phyloP scores from a whole-genome alignment of 2,888 invertebrate genomes.

The Iphiclides podalirius region DNA sequence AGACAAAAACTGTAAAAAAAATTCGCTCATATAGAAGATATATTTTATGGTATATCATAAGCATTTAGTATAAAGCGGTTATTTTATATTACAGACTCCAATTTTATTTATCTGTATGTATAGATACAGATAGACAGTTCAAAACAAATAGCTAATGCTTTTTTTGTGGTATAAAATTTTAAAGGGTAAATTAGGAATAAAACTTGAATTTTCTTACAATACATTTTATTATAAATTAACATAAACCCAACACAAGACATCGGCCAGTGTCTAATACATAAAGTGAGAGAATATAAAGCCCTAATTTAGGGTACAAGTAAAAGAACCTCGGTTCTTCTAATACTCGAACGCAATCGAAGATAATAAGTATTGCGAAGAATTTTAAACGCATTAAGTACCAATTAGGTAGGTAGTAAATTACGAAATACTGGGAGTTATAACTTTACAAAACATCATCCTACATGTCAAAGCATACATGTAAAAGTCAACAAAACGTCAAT shows the following conservation, averaged over 20 bases:
- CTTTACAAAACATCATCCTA: not conserved
- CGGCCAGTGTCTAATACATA: conserved; percentile 65
- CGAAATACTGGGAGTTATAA: conserved; percentile 21
- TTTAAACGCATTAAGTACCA: conserved; percentile 15
- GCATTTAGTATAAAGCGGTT: too few relatives aligned
- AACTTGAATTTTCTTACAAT: too few relatives aligned
- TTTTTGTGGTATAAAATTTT: too few relatives aligned
- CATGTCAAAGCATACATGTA: not conserved
- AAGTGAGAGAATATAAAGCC: conserved; percentile 72
- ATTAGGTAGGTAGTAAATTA: conserved; percentile 5
- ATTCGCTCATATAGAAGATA: too few relatives aligned
- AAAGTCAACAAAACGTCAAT: conserved; percentile 18
- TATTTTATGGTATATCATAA: too few relatives aligned
- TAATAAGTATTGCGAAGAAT: conserved; percentile 1
- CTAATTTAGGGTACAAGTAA: conserved; percentile 80
- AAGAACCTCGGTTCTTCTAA: conserved; percentile 77
- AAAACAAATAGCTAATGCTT: too few relatives aligned
- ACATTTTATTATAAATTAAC: conserved; percentile 77
- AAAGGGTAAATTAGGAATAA: too few relatives aligned
- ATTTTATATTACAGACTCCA: too few relatives aligned
- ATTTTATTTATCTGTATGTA: too few relatives aligned
- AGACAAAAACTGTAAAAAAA: too few relatives aligned
- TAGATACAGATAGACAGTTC: too few relatives aligned
- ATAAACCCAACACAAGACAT: conserved; percentile 77
- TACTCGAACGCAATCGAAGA: conserved; percentile 55